Evolutionary conservation across 2,888 invertebrate genomes (phyloP), one percentile per base, ranked within the genome.

Genomic region (Lamproptera curius): DNA sequence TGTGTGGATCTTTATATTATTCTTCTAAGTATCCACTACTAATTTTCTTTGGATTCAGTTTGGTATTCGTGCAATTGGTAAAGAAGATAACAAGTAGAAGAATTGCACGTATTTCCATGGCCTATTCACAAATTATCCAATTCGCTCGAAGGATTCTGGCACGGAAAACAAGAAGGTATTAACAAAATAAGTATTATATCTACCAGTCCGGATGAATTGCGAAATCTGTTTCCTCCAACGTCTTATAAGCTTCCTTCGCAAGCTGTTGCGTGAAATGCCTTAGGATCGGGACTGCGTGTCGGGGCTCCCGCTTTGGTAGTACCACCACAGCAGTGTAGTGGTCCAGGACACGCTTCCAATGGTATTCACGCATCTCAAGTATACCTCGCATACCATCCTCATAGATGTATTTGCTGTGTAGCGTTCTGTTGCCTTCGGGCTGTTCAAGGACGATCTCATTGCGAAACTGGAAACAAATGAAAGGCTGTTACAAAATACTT

Each of bases 151-250:
- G n/a, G n/a, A n/a, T n/a, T n/a, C n/a, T n/a, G n/a, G n/a, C n/a
- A n/a, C n/a, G n/a, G n/a, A n/a, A n/a, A n/a, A n/a, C n/a, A n/a
- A n/a, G n/a, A n/a, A n/a, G n/a, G n/a, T n/a, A 15, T 9, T 23
- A 26, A 20, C 16, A 17, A 33, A n/a, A n/a, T n/a, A n/a, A n/a
- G n/a, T n/a, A n/a, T n/a, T n/a, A n/a, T 40, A 28, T 26, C 51
- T 62, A 87, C 87, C 87, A 87, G 45, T 87, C 82, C 5, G 86
- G 87, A 45, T 87, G 78, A 2, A 86, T 65, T 1, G 73, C 63
- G 50, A 76, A 83, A 16, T 82, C 82, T 0, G 78, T 75, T 28
- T 71, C 69, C 1, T 70, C 65, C 1, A 86, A 47, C 0, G 79
- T 73, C 14, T 67, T 66, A 46, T 71, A 58, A 0, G 83, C 78